Evolutionary conservation across 2,113 vertebrate genomes (phyloP).

Genomic region (Neodon shergylaensis): DNA sequence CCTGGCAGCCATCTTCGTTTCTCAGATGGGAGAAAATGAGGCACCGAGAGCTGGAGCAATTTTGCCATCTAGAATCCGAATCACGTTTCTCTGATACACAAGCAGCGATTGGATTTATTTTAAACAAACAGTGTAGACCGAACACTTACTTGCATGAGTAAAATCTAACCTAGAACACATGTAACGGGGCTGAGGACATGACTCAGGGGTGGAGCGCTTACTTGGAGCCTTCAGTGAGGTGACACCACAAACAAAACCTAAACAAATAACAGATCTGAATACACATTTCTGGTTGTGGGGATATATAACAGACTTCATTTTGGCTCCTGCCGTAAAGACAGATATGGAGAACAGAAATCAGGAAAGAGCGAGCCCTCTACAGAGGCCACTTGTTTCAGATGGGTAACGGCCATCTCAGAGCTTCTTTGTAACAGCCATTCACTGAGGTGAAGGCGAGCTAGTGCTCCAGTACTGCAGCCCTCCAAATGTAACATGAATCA

Average conservation of each 20-base stretch:
- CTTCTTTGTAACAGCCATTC: not conserved
- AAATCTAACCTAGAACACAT: not conserved
- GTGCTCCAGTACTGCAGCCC: not conserved
- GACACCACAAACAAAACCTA: not conserved
- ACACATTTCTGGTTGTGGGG: too few relatives aligned
- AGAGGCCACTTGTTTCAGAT: not conserved
- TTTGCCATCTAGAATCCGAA: not conserved
- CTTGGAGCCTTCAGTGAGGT: not conserved
- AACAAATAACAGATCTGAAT: not conserved
- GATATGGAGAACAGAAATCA: not conserved
- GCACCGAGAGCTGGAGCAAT: not conserved
- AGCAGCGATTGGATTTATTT: not conserved
- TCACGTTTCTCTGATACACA: not conserved
- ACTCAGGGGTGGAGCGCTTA: not conserved
- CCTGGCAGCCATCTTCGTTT: not conserved
- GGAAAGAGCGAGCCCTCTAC: not conserved
- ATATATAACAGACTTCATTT: not conserved
- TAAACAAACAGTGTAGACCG: not conserved
- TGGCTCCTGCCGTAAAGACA: not conserved
- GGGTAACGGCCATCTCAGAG: not conserved
- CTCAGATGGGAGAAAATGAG: not conserved
- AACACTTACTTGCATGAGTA: not conserved
- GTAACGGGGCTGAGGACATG: not conserved
- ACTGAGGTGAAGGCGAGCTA: not conserved
- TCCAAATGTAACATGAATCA: accelerated